Evolutionary conservation across 2,113 vertebrate genomes (phyloP), one percentile per base, ranked within the genome.

Genomic region (Gracilinanus agilis): DNA sequence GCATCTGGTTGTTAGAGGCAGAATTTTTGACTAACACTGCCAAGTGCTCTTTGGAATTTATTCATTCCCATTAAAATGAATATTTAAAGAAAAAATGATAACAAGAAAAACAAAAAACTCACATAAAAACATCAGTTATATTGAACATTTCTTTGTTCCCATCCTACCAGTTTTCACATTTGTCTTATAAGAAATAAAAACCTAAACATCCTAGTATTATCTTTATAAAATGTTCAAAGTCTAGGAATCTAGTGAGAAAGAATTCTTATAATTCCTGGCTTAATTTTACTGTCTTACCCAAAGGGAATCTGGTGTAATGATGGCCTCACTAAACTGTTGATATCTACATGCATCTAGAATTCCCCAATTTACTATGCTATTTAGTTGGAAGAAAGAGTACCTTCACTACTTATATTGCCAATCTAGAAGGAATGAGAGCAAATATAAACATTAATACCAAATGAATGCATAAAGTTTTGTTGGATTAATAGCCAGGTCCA

Each of bases 111-210:
- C 16, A 3, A 5, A 0, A 0, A 67, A 24, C 12, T 53, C 6
- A 34, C 13, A 89, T 75, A 44, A 94, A 95, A 94, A n/a, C 92
- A 67, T n/a, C 53, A 91, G 55, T 29, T 89, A 19, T 94, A 11
- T 83, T 24, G n/a, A 61, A 55, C 93, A 93, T 3, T 44, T 93
- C 55, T 54, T 53, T 92, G 53, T 53, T 40, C 5, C 29, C n/a
- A 55, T 10, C 40, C 91, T 61, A 90, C 8, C 92, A 29, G 0
- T 0, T 53, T 11, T 67, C 34, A 90, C 0, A 75, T 23, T 34
- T 34, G 58, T 92, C 5, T 44, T 96, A 92, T 34, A 5, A 54
- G 88, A 94, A 40, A 92, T 9, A 53, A 10, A 54, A 19, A 90
- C 25, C 25, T 40, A 75, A 25, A 90, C 44, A 55, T 90, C 55